A percentile compares a stretch with the other conserved stretches of the same genome.
These are phyloP conservation scores for Melanotus villosus DNA, from an alignment of 2,888 invertebrate species.

Conservation along the genomic window DNA sequence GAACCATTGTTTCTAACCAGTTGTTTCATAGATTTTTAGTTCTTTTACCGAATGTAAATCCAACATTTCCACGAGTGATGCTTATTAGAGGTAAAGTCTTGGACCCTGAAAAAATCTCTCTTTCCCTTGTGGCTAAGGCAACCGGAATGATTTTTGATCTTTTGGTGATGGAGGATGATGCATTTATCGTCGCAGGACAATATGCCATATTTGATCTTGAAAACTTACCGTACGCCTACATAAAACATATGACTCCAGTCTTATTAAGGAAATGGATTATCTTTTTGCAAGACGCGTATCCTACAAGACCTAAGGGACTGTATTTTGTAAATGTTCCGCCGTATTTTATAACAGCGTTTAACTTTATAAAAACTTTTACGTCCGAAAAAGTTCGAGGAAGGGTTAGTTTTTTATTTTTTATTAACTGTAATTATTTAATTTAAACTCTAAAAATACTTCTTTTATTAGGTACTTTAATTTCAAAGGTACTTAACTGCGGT, in stretches of 20 bases:
- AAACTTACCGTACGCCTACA: neutral
- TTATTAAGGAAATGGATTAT: neutral
- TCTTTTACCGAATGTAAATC: neutral
- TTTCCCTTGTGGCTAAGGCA: neutral
- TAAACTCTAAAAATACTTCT: neutral
- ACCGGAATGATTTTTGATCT: conserved; percentile 71
- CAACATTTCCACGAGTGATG: neutral
- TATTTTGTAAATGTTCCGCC: conserved; percentile 20
- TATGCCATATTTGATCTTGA: conserved; percentile 66
- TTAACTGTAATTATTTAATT: too few species aligned
- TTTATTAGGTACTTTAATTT: neutral
- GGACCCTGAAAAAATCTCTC: neutral
- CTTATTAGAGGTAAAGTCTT: neutral
- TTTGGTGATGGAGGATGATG: conserved; percentile 74
- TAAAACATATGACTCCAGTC: neutral
- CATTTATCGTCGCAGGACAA: conserved; percentile 70
- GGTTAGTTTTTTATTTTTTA: too few species aligned
- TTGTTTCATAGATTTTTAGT: too few species aligned
- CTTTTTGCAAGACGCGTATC: conserved; percentile 15
- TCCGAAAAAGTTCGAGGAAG: neutral
- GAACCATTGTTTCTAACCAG: too few species aligned
- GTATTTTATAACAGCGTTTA: neutral
- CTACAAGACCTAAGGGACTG: conserved; percentile 9
- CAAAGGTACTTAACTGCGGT: too few species aligned
- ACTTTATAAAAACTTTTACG: neutral